phyloP scores from a whole-genome alignment of 2,797 vertebrate species.

The Dallia pectoralis region DNA sequence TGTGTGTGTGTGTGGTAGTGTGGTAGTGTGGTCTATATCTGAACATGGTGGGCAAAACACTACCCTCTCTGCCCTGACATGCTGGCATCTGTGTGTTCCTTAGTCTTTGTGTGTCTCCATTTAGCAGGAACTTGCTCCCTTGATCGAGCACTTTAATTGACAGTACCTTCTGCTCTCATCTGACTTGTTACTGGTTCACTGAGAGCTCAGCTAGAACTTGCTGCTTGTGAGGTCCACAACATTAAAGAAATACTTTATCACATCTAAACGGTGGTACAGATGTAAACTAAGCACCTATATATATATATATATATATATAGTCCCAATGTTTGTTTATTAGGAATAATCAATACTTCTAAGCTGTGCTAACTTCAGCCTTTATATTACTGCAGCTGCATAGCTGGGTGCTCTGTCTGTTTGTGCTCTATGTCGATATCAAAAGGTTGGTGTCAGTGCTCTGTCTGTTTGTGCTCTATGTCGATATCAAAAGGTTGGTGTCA shows the following conservation, averaged over 20 bases:
- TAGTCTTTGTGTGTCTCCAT: conserved; percentile 23
- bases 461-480: neutral
- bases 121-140: conserved; percentile 48
- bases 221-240: neutral
- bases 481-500: neutral
- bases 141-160: conserved; percentile 43
- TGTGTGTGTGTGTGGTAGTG: neutral
- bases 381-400: too few species aligned
- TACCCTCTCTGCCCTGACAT: neutral
- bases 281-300: neutral
- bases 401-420: neutral
- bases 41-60: too few species aligned
- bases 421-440: neutral
- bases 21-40: too few species aligned
- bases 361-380: neutral
- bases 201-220: neutral
- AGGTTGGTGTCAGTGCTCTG: neutral
- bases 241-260: neutral
- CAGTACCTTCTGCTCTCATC: conserved; percentile 15
- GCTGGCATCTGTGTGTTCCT: conserved; percentile 10
- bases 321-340: neutral
- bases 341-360: neutral
- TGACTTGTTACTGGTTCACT: neutral
- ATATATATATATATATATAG: neutral
- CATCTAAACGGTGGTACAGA: neutral